Evolutionary conservation across 2,113 vertebrate species (phyloP).

Genomic region (Tichodroma muraria): DNA sequence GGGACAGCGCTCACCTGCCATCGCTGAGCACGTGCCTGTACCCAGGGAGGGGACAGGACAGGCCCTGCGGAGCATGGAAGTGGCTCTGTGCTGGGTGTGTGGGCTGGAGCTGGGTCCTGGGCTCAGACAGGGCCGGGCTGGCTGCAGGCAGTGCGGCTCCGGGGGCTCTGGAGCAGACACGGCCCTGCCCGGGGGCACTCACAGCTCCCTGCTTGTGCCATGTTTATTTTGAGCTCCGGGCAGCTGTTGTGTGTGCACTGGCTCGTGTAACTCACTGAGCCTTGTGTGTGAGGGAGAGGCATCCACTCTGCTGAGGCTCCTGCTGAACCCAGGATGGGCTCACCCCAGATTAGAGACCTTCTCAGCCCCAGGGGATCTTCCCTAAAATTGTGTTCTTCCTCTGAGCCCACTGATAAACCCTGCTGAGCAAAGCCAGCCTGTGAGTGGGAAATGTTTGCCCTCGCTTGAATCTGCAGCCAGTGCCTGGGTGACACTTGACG

Average conservation of each 20-base stretch:
- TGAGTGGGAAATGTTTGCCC: background rate
- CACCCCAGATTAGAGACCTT: accelerated
- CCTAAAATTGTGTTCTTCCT: background rate
- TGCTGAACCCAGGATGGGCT: background rate
- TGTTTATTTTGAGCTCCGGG: background rate
- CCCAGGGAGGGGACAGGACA: accelerated
- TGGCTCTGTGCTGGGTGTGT: background rate
- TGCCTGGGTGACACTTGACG: background rate
- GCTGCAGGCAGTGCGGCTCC: accelerated
- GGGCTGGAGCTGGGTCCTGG: background rate
- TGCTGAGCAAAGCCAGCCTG: background rate
- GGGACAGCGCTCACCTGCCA: background rate
- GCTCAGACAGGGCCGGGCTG: accelerated
- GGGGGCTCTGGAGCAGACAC: background rate
- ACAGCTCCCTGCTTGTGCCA: background rate
- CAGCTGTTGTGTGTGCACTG: background rate
- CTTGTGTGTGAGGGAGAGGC: accelerated
- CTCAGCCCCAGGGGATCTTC: background rate
- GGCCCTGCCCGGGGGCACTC: background rate
- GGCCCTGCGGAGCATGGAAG: accelerated
- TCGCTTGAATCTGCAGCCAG: background rate
- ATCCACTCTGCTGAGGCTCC: background rate
- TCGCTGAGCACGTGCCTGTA: accelerated
- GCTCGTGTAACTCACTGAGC: background rate
- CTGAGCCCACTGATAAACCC: background rate